phyloP scores from a whole-genome alignment of 2,888 invertebrate species.

The Gastrophysa polygoni region DNA sequence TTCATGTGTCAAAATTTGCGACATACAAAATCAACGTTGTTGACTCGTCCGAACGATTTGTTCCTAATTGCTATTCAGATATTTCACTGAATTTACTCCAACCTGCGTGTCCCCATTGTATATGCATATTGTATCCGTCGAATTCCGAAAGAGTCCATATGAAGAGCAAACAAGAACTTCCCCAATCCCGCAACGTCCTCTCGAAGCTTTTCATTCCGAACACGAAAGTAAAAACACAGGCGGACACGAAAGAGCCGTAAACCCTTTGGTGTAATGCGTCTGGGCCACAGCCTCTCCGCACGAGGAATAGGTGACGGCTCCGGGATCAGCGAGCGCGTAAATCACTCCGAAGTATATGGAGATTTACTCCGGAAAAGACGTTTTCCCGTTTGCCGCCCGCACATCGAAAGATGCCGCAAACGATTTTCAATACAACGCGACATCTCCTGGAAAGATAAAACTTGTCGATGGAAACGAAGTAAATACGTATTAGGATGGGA shows the following conservation, averaged over 20 bases:
- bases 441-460: constrained; percentile 51
- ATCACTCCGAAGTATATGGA: constrained; percentile 43
- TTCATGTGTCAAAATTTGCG: no score
- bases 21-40: no score
- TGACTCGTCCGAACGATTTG: no score
- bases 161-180: background rate
- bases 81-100: no score
- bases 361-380: constrained; percentile 41
- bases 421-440: constrained; percentile 54
- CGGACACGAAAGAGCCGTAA: constrained; percentile 21
- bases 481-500: constrained; percentile 52
- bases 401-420: constrained; percentile 39
- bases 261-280: constrained; percentile 24
- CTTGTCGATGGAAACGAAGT: constrained; percentile 44
- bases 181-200: background rate
- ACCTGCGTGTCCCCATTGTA: no score
- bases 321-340: constrained; percentile 35
- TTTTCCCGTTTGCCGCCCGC: constrained; percentile 26
- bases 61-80: no score
- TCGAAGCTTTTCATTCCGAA: constrained; percentile 17
- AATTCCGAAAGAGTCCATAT: no score
- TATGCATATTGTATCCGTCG: no score
- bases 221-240: constrained; percentile 22
- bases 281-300: constrained; percentile 16
- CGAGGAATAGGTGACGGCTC: constrained; percentile 24